Base-by-base conservation (phyloP, 2,113 vertebrate species). In the Vidua macroura region DNA sequence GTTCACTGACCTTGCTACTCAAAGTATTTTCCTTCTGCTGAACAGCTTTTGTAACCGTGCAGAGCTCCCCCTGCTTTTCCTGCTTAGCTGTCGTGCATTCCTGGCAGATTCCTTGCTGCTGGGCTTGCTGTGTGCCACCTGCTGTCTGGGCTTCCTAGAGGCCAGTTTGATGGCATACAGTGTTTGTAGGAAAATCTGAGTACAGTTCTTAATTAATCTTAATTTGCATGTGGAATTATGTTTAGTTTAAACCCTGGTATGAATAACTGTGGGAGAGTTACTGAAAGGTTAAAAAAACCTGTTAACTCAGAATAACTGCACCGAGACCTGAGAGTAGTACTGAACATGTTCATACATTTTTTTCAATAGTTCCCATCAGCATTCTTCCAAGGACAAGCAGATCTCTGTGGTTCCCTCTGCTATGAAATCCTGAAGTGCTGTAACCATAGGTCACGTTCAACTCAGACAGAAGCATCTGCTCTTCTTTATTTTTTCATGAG, bases 401-500 rank as follows among this genome's bases (percentile, higher is more conserved):
- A 99, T 96, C 98, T 99, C 79, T 99, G 99, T 28, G 99, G 99
- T 24, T 98, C 98, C 10, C 98, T 99, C 91, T 99, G 99, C 96
- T 98, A 99, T 27, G 99, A 99, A 97, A 99, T 99, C 96, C 98
- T 99, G 56, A 99, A 99, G 96, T 99, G 99, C 86, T 99, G 99
- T 91, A 99, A 99, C 97, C 99, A 99, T 69, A 98, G 99, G 70
- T 99, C 99, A 90, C 98, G 98, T 95, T 99, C 98, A 51, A 99
- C 99, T 17, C 99, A 99, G 97, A 99, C 95, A 5, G 99, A 99
- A 91, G 99, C 99, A 3, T 98, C 99, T 23, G 99, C 99, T 33
- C 98, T 99, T 86, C 98, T 99, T 15, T 99, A 99, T 95, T 99
- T 99, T 94, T 98, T 99, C 98, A 99, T 99, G 99, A 99, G 99